A percentile compares a stretch with the other conserved stretches of the same genome.
phyloP scores from a whole-genome alignment of 2,113 vertebrate species.

The Nycticryphes semicollaris region DNA sequence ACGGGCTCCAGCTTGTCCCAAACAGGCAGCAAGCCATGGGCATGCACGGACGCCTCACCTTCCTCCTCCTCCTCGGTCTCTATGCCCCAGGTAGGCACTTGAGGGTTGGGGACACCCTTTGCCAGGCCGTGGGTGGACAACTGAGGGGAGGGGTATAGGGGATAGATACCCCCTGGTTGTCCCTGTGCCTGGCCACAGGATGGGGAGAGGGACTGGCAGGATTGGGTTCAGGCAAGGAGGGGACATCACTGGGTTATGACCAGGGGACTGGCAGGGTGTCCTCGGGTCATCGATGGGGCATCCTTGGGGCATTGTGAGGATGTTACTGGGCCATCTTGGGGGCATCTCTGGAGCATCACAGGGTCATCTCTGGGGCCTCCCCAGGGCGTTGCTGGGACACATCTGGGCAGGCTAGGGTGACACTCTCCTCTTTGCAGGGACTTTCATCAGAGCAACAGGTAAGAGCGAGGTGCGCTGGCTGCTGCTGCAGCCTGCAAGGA shows the following conservation, averaged over 20 bases:
- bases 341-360: background rate
- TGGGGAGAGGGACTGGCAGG: background rate
- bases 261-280: background rate
- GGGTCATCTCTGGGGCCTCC: background rate
- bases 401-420: background rate
- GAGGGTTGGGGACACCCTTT: accelerated
- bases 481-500: accelerated
- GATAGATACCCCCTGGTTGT: accelerated
- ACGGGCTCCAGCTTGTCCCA: constrained; percentile 29
- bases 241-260: too few species aligned
- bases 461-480: background rate
- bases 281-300: background rate
- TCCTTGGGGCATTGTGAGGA: too few species aligned
- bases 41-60: background rate
- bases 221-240: background rate
- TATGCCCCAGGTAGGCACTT: background rate
- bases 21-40: constrained; percentile 39
- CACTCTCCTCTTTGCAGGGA: constrained; percentile 13
- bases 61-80: background rate
- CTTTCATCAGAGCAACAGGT: background rate
- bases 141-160: background rate
- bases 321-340: background rate
- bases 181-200: background rate
- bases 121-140: background rate
- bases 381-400: background rate